Base-by-base conservation (phyloP, 2,113 vertebrate species). In the Erythrolamprus reginae region DNA sequence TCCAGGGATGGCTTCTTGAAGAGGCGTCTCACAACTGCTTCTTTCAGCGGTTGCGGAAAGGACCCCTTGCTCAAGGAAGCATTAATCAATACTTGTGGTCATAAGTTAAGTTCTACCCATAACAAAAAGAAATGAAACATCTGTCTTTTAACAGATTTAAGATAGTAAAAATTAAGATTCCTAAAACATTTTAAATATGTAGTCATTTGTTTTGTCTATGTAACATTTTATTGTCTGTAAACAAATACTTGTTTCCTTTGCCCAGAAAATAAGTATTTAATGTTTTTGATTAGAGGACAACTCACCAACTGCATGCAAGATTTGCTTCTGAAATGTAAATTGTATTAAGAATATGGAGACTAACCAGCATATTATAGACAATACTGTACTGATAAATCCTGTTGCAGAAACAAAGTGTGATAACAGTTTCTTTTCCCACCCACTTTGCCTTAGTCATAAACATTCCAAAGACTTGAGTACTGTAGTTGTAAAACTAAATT, bases 391-490 rank as follows among this genome's bases (percentile, higher is more conserved):
- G 52, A 50, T 28, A 13, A 5, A n/a, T 89, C 65, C 33, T 24
- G 19, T 58, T 61, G 28, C 10, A 56, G 23, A 77, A 52, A n/a
- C 28, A 58, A 87, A 56, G 10, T 42, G 2, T 50, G 87, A 87
- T 82, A 84, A 91, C 88, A 51, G 21, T 5, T 88, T 83, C 45
- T 33, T 83, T 55, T 82, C 28, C 84, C 28, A 82, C 24, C 28
- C 21, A 8, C 21, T 91, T 86, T 61, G 90, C 83, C 52, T 88
- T 51, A 91, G 83, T 91, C 86, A 91, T 83, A 88, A 91, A 91
- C 90, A 88, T 91, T 91, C 90, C 90, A 88, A 91, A 91, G 86
- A 88, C 86, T 21, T 91, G 90, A 61, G 45, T 82, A n/a, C n/a
- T n/a, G n/a, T n/a, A 82, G 90, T 12, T 51, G 45, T 38, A 61